Evolutionary conservation across 1,140 invertebrate species (phyloP).

Genomic region (Lordiphosa clarofinis): DNA sequence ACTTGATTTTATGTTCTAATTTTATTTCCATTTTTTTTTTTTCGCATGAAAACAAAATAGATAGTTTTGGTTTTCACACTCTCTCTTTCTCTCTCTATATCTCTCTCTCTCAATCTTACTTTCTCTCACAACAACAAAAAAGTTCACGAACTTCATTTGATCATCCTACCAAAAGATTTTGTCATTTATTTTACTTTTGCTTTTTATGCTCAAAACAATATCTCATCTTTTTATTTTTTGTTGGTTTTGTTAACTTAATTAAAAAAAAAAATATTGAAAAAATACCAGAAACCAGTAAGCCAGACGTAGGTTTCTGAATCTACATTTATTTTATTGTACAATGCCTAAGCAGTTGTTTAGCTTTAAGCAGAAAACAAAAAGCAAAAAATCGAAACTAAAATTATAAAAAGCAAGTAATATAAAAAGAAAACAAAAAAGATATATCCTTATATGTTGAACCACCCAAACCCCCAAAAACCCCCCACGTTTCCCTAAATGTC

Average conservation of each 20-base stretch:
- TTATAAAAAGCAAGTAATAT: constrained; percentile 15
- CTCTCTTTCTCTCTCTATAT: not conserved
- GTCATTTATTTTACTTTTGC: constrained; percentile 34
- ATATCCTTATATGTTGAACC: constrained; percentile 69
- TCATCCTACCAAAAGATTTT: constrained; percentile 18
- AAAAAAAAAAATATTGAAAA: constrained; percentile 21
- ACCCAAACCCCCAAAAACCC: constrained; percentile 20
- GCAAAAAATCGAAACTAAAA: constrained; percentile 28
- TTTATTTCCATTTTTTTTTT: no score
- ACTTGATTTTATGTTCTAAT: no score
- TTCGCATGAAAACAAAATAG: no score
- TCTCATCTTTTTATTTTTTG: constrained; percentile 42
- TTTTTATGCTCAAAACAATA: constrained; percentile 48
- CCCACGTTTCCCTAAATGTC: constrained; percentile 79
- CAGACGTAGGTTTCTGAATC: constrained; percentile 20
- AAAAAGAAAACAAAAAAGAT: constrained; percentile 31
- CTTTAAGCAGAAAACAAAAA: constrained; percentile 17
- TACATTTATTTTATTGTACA: constrained; percentile 24
- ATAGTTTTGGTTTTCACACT: no score
- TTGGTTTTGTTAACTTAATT: constrained; percentile 30
- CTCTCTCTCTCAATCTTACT: not conserved
- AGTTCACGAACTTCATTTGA: constrained; percentile 27
- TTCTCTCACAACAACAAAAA: constrained; percentile 17
- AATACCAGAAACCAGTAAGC: constrained; percentile 23
- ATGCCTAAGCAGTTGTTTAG: constrained; percentile 2